phyloP scores from a whole-genome alignment of 2,888 invertebrate genomes.

The Nesidiocoris tenuis region DNA sequence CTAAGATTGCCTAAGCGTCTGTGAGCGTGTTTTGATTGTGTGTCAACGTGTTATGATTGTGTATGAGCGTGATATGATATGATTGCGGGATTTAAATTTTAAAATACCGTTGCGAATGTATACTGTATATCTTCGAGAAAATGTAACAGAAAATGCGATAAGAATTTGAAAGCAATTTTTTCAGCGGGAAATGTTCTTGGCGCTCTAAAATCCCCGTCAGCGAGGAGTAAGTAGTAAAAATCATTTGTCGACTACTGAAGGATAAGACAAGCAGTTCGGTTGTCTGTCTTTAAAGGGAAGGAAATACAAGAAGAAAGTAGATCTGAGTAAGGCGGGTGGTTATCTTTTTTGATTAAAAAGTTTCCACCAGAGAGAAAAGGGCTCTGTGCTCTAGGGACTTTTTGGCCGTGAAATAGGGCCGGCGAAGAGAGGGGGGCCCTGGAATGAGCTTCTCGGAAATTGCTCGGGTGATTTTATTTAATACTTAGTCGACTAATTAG shows the following conservation, averaged over 20 bases:
- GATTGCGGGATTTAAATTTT: too few relatives aligned
- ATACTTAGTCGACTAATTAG: slow-evolving; percentile 33
- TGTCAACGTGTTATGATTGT: too few relatives aligned
- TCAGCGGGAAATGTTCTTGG: too few relatives aligned
- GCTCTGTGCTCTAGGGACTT: slow-evolving; percentile 12
- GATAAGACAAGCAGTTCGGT: not conserved
- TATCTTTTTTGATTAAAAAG: slow-evolving; percentile 40
- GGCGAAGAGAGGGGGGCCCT: not conserved
- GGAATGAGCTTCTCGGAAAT: slow-evolving; percentile 29
- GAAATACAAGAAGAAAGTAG: slow-evolving; percentile 1
- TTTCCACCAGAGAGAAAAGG: slow-evolving; percentile 11
- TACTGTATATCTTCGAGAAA: too few relatives aligned
- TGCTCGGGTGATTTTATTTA: slow-evolving; percentile 40
- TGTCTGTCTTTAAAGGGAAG: not conserved
- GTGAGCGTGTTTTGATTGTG: too few relatives aligned
- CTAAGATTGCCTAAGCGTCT: too few relatives aligned
- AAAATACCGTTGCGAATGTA: too few relatives aligned
- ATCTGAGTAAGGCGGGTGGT: slow-evolving; percentile 6
- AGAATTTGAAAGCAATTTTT: too few relatives aligned
- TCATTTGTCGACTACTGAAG: not conserved
- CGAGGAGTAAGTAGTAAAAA: not conserved
- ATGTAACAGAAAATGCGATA: too few relatives aligned
- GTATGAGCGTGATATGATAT: too few relatives aligned
- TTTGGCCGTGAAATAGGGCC: not conserved
- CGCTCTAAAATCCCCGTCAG: too few relatives aligned